phyloP scores from a whole-genome alignment of 2,797 vertebrate genomes.

The Myotis daubentonii region DNA sequence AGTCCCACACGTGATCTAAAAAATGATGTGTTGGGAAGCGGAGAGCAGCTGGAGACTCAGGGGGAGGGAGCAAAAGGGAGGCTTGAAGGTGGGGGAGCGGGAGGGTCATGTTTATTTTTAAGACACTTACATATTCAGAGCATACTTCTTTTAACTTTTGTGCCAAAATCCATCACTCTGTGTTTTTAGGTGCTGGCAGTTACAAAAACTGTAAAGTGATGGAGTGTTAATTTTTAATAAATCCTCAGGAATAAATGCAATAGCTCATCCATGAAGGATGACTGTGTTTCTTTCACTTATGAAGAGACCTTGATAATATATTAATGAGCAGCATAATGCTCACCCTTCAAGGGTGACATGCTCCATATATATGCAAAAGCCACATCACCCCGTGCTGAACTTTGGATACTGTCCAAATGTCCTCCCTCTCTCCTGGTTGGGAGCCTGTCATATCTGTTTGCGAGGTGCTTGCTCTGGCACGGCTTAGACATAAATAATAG shows the following conservation, averaged over 20 bases:
- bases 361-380: slow-evolving; percentile 77
- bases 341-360: slow-evolving; percentile 81
- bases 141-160: neutral
- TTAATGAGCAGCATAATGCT: slow-evolving; percentile 76
- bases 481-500: slow-evolving; percentile 73
- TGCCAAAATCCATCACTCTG: neutral
- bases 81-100: neutral
- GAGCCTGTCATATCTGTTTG: neutral
- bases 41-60: neutral
- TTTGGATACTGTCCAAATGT: slow-evolving; percentile 63
- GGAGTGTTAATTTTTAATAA: slow-evolving; percentile 69
- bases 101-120: neutral
- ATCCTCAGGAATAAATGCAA: slow-evolving; percentile 73
- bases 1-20: slow-evolving; percentile 19
- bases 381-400: slow-evolving; percentile 70
- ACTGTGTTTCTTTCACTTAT: slow-evolving; percentile 64
- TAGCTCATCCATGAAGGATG: slow-evolving; percentile 79
- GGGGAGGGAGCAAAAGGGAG: neutral
- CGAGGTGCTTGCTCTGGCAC: neutral
- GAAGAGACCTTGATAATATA: slow-evolving; percentile 78
- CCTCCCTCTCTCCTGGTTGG: slow-evolving; percentile 30
- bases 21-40: neutral
- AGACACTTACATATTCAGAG: slow-evolving; percentile 46
- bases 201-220: neutral
- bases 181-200: neutral